Evolutionary conservation across 2,888 invertebrate genomes (phyloP).

Genomic region (Helicoverpa assulta): DNA sequence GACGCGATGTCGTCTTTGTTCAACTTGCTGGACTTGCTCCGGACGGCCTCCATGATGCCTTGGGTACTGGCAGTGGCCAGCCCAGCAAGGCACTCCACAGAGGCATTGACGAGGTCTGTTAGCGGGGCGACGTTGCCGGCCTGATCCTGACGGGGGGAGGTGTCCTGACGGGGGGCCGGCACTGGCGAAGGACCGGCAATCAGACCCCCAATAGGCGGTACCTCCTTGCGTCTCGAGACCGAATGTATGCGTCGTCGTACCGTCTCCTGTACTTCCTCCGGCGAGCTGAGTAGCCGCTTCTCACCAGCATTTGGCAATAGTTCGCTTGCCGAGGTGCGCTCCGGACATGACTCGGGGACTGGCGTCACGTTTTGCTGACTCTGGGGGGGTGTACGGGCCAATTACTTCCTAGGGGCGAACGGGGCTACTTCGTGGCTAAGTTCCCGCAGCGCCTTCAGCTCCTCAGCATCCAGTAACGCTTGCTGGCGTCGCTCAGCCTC

Average conservation of each 20-base stretch:
- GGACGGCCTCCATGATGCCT: background rate
- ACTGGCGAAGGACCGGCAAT: background rate
- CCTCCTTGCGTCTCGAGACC: background rate
- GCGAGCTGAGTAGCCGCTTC: background rate
- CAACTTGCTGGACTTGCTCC: background rate
- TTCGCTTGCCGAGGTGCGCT: no score
- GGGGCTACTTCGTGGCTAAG: background rate
- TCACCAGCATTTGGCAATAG: no score
- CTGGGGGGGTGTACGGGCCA: background rate
- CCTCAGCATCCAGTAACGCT: no score
- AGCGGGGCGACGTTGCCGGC: no score
- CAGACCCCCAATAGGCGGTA: background rate
- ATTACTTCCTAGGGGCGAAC: background rate
- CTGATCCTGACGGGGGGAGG: no score
- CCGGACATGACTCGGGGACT: no score
- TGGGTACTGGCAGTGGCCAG: constrained; percentile 46
- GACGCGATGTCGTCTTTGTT: constrained; percentile 3
- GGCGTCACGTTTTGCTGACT: no score
- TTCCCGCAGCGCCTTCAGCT: no score
- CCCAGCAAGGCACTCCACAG: no score
- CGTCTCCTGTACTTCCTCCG: background rate
- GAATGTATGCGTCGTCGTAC: background rate
- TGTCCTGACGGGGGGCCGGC: background rate
- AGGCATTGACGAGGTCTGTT: no score
- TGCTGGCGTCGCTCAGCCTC: no score